phyloP scores from a whole-genome alignment of 2,113 vertebrate genomes.

The Puntigrus tetrazona region DNA sequence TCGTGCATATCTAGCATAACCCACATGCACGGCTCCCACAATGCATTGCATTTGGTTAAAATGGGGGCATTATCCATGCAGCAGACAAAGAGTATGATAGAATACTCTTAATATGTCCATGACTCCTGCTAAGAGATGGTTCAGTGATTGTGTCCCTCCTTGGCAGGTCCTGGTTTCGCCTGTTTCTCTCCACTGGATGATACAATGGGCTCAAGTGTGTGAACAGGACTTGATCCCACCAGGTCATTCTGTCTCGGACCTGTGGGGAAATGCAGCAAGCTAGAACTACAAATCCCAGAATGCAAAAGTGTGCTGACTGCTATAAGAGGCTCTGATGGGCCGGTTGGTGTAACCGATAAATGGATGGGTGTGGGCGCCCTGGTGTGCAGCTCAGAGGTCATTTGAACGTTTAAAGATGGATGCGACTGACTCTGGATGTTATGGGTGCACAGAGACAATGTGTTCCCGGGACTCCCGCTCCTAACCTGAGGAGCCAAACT shows the following conservation, averaged over 20 bases:
- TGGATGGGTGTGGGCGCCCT: conserved; percentile 65
- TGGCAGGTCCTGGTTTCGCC: conserved; percentile 45
- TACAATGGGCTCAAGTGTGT: conserved; percentile 40
- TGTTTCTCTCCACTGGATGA: conserved; percentile 52
- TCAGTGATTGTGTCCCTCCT: not conserved
- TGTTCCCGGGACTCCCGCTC: conserved; percentile 56
- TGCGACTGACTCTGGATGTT: conserved; percentile 61
- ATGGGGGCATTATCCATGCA: not conserved
- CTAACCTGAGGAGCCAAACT: conserved; percentile 52
- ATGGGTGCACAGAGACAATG: conserved; percentile 59
- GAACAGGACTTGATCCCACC: conserved; percentile 63
- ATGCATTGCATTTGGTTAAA: conserved; percentile 32
- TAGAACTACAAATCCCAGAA: conserved; percentile 50
- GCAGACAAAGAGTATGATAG: conserved; percentile 2
- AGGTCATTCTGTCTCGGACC: conserved; percentile 64
- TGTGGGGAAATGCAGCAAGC: conserved; percentile 37
- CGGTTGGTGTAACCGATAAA: conserved; percentile 57
- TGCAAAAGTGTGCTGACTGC: conserved; percentile 63
- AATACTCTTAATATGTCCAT: not conserved
- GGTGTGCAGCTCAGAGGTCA: conserved; percentile 56
- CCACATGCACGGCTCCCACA: not conserved
- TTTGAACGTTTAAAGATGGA: conserved; percentile 60
- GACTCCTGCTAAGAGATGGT: not conserved
- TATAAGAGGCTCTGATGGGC: conserved; percentile 64
- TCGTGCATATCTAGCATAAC: not conserved